Evolutionary conservation across 2,113 vertebrate species (phyloP).

Genomic region (Lagenorhynchus albirostris): DNA sequence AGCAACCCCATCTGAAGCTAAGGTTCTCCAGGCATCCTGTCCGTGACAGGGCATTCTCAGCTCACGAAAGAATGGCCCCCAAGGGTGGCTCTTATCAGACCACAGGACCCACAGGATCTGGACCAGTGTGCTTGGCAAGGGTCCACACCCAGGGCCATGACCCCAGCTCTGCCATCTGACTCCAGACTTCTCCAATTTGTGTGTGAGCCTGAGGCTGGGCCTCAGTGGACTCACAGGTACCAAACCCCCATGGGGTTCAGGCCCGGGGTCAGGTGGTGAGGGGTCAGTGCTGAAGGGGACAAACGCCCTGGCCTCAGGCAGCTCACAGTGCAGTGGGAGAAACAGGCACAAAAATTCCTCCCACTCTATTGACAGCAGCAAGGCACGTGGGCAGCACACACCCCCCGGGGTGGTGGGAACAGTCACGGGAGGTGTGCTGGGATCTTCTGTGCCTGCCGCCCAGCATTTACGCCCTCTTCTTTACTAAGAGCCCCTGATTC

Average conservation of each 20-base stretch:
- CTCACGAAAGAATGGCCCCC: neutral
- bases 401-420: neutral
- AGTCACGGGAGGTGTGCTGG: neutral
- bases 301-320: neutral
- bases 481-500: neutral
- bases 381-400: fast-evolving
- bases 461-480: neutral
- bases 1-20: neutral
- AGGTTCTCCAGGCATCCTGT: neutral
- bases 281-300: neutral
- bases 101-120: neutral
- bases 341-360: neutral
- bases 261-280: neutral
- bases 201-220: neutral
- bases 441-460: neutral
- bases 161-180: neutral
- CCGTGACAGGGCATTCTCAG: neutral
- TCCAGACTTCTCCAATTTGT: neutral
- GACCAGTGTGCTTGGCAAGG: neutral
- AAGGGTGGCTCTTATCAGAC: neutral
- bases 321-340: neutral
- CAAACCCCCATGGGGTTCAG: neutral
- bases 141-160: neutral
- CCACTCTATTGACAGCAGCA: neutral
- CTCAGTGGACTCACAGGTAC: neutral